These are phyloP conservation scores for Sphaerophoria taeniata DNA, from an alignment of 2,888 invertebrate species.

Conservation along the genomic window DNA sequence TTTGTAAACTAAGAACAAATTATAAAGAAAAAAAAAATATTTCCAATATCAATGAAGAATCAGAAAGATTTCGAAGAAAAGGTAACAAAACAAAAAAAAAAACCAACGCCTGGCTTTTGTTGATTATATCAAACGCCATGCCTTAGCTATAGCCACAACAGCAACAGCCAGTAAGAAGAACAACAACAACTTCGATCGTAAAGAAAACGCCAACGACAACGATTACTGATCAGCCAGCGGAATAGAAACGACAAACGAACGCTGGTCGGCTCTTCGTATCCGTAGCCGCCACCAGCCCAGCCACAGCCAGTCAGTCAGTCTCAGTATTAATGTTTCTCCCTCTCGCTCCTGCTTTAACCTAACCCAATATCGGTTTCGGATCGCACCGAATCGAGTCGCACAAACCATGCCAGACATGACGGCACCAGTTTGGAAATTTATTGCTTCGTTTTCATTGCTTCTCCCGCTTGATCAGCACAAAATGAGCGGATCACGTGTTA, in stretches of 20 bases:
- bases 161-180: constrained; percentile 8
- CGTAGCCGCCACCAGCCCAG: too few relatives aligned
- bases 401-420: constrained; percentile 76
- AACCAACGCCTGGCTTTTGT: constrained; percentile 72
- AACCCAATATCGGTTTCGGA: constrained; percentile 60
- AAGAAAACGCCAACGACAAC: constrained; percentile 67
- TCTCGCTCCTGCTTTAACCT: not conserved
- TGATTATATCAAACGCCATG: constrained; percentile 74
- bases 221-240: too few relatives aligned
- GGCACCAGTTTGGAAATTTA: constrained; percentile 76
- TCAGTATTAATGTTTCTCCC: constrained; percentile 27
- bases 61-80: constrained; percentile 71
- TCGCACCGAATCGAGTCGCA: constrained; percentile 70
- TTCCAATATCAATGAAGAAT: constrained; percentile 74
- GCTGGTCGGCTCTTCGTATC: constrained; percentile 1
- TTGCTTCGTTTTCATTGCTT: constrained; percentile 74
- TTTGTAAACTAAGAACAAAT: constrained; percentile 55
- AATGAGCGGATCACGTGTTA: constrained; percentile 74
- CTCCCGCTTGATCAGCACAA: constrained; percentile 74
- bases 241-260: constrained; percentile 38
- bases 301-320: too few relatives aligned
- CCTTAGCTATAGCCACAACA: constrained; percentile 41
- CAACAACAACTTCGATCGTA: constrained; percentile 34
- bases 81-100: constrained; percentile 45
- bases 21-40: constrained; percentile 55